Base-by-base conservation (phyloP, 2,113 vertebrate species). In the Clupea harengus region DNA sequence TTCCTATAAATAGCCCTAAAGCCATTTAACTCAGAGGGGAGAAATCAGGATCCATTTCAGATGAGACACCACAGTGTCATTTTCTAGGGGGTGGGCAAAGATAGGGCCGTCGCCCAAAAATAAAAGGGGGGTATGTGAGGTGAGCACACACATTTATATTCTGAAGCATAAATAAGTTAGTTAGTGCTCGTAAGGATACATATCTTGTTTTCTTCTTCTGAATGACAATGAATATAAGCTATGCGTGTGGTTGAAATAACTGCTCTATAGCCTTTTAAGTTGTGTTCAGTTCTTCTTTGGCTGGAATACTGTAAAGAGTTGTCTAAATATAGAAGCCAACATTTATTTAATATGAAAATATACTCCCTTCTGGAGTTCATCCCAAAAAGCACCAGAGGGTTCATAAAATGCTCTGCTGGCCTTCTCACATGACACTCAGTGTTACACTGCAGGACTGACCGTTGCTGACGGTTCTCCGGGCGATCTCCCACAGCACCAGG, bases 401-500 rank as follows among this genome's bases (percentile, higher is more conserved):
- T 67, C 28, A 28, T 28, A 28, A 67, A 28, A 67, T 10, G 11
- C 64, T 9, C 64, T 10, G n/a, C n/a, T 78, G 28, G 25, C 32
- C 0, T 78, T 13, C 10, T 78, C 11, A 67, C 6, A 78, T 39
- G 10, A 78, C 72, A 32, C 28, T 78, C 13, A 39, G 9, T 44
- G 13, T 17, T 78, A 10, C 39, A 32, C 25, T 78, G 28, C 13
- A 11, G 72, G n/a, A 95, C 97, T 93, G 82, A 99, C 98, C 98
- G 0, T 99, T 99, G 95, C 98, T 99, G 83, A 99, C 95, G 86
- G 98, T 99, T 86, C 98, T 96, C 83, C 98, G 94, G 90, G 98
- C 97, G 1, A 99, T 95, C 85, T 99, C 98, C 98, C 98, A 99
- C 6, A 99, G 93, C 45, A 99, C 98, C n/a, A 99, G 97, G 82